These are phyloP conservation scores for Hartigia nigra DNA, from an alignment of 2,888 invertebrate species.

Conservation along the genomic window DNA sequence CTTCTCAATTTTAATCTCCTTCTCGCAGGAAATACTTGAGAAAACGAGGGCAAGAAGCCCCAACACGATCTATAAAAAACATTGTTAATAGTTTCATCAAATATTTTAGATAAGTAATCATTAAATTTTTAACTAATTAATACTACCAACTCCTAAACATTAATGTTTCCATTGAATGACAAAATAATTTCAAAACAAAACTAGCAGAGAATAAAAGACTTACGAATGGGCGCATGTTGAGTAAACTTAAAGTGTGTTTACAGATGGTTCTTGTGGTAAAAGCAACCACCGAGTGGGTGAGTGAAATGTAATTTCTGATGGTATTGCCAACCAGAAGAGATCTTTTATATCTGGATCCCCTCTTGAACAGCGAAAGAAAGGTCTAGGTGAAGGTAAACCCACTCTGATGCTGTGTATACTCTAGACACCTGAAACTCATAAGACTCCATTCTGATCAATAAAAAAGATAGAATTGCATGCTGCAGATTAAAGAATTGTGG, in stretches of 20 bases:
- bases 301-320: conserved; percentile 58
- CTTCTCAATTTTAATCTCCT: conserved; percentile 28
- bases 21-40: conserved; percentile 35
- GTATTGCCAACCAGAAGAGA: conserved; percentile 60
- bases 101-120: background rate
- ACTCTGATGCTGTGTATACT: background rate
- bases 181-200: conserved; percentile 8
- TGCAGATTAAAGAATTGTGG: background rate
- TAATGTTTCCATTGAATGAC: no score
- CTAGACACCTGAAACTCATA: background rate
- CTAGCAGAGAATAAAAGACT: conserved; percentile 35
- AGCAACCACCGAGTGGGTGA: conserved; percentile 41
- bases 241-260: conserved; percentile 25
- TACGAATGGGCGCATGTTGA: conserved; percentile 55
- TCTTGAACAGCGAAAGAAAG: conserved; percentile 61
- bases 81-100: background rate
- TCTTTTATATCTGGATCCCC: conserved; percentile 65
- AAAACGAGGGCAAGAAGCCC: conserved; percentile 44
- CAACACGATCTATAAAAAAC: conserved; percentile 45
- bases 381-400: conserved; percentile 65
- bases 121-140: background rate
- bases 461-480: background rate
- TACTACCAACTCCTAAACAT: no score
- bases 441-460: background rate
- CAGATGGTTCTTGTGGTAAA: conserved; percentile 30